These are phyloP conservation scores for Pagrus major DNA, from an alignment of 2,113 vertebrate species.

Conservation along the genomic window DNA sequence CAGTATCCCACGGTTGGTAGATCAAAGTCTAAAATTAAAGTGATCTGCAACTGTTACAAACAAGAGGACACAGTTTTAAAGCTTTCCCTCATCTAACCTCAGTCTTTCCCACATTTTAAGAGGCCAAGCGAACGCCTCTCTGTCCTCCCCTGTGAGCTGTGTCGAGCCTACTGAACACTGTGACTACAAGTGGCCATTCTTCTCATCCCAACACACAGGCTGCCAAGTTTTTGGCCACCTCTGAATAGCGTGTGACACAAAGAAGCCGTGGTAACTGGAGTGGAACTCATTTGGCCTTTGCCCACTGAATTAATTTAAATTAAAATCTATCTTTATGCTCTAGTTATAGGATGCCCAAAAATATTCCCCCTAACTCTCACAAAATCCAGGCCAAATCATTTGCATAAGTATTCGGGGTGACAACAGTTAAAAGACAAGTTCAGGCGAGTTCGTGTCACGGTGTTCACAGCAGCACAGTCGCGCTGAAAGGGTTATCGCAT, in stretches of 20 bases:
- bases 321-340: constrained; percentile 44
- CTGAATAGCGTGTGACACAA: constrained; percentile 69
- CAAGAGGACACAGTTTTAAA: not conserved
- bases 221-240: constrained; percentile 61
- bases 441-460: not conserved
- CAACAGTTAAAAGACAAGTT: not conserved
- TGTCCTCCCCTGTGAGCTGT: constrained; percentile 13
- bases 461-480: not conserved
- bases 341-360: constrained; percentile 21
- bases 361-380: not conserved
- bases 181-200: constrained; percentile 69
- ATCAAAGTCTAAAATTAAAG: constrained; percentile 19
- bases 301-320: constrained; percentile 58
- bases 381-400: constrained; percentile 11
- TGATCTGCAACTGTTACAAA: not conserved
- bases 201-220: constrained; percentile 30
- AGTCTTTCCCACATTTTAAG: constrained; percentile 37
- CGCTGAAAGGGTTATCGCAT: not conserved
- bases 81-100: not conserved
- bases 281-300: constrained; percentile 71
- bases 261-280: constrained; percentile 71
- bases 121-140: constrained; percentile 17
- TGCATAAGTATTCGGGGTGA: constrained; percentile 29
- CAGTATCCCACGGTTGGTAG: not conserved
- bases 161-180: constrained; percentile 45